Base-by-base conservation (phyloP, 2,888 invertebrate species). In the Incurvaria masculella region DNA sequence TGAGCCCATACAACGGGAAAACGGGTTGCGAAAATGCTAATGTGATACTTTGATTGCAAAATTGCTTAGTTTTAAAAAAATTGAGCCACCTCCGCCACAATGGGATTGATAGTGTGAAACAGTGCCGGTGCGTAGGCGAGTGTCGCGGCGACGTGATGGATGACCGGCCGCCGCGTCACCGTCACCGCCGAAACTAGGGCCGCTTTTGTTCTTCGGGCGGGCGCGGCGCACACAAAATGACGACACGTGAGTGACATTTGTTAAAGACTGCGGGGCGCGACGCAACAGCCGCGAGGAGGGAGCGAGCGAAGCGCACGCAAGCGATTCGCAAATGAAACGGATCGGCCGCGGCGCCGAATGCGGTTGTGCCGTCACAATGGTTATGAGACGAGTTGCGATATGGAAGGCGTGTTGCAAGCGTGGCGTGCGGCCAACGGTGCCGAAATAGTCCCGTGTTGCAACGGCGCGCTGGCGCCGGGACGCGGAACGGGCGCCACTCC, bases 31-130 rank as follows among this genome's bases (percentile, higher is more conserved):
- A 78, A 79, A 79, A 78, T 70, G 62, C 74, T 74, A 79, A 79
- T 78, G 76, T 76, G 78, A n/a, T 75, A 72, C 73, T 75, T 75
- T 72, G 72, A 66, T 76, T 76, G 74, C 76, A 71, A 76, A 78
- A 76, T 75, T 72, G 69, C 72, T 75, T 74, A 74, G 70, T 73
- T 76, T 72, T 68, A 67, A 69, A 72, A 74, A 71, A 65, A 64
- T 69, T 72, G 68, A 4, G 23, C 23, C 23, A 23, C 23, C 23
- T 6, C 11, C 33, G 33, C 3, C 14, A 33, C 33, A 33, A 8
- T 33, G 33, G 11, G 18, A 41, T 41, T 41, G 3, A 41, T 41
- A 14, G 21, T 17, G 17, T 6, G 61, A 59, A 20, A 44, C 26
- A 20, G 21, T 57, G 54, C 50, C 56, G 60, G 61, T 60, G 72